Conservation (phyloP, 1,140 invertebrate species). For the Ctenoplectra terminalis region DNA sequence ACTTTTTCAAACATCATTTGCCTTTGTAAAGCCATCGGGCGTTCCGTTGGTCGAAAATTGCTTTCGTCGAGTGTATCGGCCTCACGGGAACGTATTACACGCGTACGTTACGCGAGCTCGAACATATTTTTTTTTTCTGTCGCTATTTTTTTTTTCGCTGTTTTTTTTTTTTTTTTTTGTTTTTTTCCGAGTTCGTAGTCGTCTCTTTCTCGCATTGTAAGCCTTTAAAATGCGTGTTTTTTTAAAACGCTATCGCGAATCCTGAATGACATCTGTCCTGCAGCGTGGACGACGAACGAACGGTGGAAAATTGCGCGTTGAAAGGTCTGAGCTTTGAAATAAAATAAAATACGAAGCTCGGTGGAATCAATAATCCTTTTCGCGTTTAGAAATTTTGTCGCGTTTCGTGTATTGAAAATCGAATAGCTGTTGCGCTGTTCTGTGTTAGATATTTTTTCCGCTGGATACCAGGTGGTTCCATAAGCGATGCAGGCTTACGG, state of each 20-base stretch:
- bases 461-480: too few relatives aligned
- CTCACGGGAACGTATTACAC: conserved; percentile 59
- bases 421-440: too few relatives aligned
- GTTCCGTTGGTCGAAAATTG: conserved; percentile 54
- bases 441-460: too few relatives aligned
- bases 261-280: conserved; percentile 48
- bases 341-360: conserved; percentile 13
- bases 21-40: conserved; percentile 44
- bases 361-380: conserved; percentile 14
- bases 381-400: background rate
- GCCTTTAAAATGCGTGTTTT: conserved; percentile 34
- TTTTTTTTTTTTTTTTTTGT: background rate
- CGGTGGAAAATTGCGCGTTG: conserved; percentile 5
- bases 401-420: too few relatives aligned
- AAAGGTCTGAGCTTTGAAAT: background rate
- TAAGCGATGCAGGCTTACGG: too few relatives aligned
- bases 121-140: background rate
- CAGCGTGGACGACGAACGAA: background rate
- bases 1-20: conserved; percentile 63
- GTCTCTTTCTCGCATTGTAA: conserved; percentile 21
- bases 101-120: conserved; percentile 31
- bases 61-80: conserved; percentile 59
- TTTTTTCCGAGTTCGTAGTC: background rate
- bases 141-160: background rate
- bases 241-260: conserved; percentile 28